Conservation (phyloP, 2,888 invertebrate genomes). For the Amblyjoppa proteus region DNA sequence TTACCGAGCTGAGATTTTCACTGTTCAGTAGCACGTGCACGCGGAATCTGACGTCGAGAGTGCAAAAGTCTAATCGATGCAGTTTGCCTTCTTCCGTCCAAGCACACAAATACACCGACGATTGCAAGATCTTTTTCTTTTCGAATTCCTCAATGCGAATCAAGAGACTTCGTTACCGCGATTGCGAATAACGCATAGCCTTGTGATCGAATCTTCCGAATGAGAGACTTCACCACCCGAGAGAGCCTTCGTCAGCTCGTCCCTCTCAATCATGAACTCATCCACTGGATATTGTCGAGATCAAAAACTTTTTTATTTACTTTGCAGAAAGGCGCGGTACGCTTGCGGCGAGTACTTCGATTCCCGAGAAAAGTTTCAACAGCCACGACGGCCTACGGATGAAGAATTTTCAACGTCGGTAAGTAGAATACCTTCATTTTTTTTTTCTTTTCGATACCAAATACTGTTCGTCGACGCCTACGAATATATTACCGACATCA, state of each 20-base stretch:
- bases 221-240: not conserved
- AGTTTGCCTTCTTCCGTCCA: not conserved
- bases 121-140: not conserved
- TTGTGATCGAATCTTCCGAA: conserved; percentile 11
- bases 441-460: not conserved
- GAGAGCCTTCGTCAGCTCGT: not conserved
- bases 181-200: not conserved
- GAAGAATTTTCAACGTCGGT: not conserved
- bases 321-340: conserved; percentile 8
- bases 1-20: not conserved
- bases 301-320: conserved; percentile 22
- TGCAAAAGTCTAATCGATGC: not conserved
- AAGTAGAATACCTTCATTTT: not conserved
- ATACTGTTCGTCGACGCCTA: not conserved
- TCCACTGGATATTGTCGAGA: not conserved
- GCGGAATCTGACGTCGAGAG: not conserved
- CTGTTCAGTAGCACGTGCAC: not conserved
- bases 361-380: conserved; percentile 1
- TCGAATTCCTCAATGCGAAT: not conserved
- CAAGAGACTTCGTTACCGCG: not conserved
- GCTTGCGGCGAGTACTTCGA: not conserved
- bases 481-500: conserved; percentile 20
- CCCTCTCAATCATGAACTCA: conserved; percentile 22
- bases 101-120: not conserved
- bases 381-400: not conserved